These are phyloP conservation scores for Balanococcus diminutus DNA, from an alignment of 2,888 invertebrate species.

Conservation along the genomic window DNA sequence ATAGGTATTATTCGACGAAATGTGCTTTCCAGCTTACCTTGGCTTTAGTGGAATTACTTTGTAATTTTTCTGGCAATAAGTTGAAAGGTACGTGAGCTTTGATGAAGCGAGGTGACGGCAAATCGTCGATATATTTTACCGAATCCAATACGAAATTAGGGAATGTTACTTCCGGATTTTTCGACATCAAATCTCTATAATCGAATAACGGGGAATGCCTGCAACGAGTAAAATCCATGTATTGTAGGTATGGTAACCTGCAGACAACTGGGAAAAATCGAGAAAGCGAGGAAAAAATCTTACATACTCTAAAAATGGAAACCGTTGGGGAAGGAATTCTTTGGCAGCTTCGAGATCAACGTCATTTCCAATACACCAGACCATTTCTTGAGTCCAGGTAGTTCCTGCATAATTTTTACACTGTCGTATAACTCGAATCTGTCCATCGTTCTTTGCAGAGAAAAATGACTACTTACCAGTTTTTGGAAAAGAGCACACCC, in stretches of 20 bases:
- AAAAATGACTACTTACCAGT: conserved; percentile 62
- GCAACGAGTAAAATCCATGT: conserved; percentile 58
- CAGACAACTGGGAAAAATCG: too few species aligned
- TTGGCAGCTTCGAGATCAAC: conserved; percentile 68
- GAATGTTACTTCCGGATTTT: conserved; percentile 55
- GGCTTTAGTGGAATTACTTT: conserved; percentile 57
- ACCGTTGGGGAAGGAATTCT: conserved; percentile 66
- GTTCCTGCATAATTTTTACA: conserved; percentile 66
- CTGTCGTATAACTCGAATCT: too few species aligned
- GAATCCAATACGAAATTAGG: conserved; percentile 56
- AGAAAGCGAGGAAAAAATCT: too few species aligned
- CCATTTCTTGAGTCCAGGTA: conserved; percentile 79
- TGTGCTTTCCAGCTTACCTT: conserved; percentile 56
- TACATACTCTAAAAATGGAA: conserved; percentile 73
- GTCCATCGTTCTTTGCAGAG: background rate
- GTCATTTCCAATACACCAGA: conserved; percentile 72
- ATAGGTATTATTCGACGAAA: too few species aligned
- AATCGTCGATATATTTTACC: conserved; percentile 54
- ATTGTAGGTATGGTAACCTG: conserved; percentile 78
- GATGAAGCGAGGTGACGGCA: conserved; percentile 58
- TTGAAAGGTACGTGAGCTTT: conserved; percentile 58
- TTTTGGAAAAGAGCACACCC: conserved; percentile 67
- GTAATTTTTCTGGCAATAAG: conserved; percentile 58
- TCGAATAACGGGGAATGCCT: conserved; percentile 57
- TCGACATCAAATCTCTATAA: conserved; percentile 52